Evolutionary conservation across 1,140 invertebrate genomes (phyloP), one percentile per base, ranked within the genome.

Genomic region (Caenorhabditis remanei): DNA sequence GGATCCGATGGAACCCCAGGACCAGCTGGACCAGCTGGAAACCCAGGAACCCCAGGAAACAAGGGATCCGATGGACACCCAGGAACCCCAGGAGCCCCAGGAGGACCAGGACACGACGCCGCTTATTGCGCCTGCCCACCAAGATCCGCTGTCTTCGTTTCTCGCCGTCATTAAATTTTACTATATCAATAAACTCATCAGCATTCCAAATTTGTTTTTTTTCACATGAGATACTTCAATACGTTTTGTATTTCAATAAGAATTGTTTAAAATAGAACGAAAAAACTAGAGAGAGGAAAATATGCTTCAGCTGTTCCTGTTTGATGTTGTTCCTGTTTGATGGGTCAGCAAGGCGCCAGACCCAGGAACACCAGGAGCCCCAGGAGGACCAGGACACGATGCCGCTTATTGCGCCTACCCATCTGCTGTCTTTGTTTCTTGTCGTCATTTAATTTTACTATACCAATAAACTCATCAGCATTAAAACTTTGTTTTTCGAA

Each of bases 71-170:
- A 79, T 32, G 71, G 71, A 79, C 71, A 79, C 21, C 71, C 71
- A 79, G 71, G 71, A 50, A 79, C 71, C 19, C 71, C 71, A 85
- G 58, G 50, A 55, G 41, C 84, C 43, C 19, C 43, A 7, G 71
- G 71, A 79, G 71, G 65, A 53, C 85, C 87, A 87, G 87, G 87
- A 21, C 82, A 65, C 58, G 87, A 88, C 56, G 84, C 87, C 50
- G 84, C 84, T 19, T 88, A 88, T 48, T 88, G 87, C 46, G 87
- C 87, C 58, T 88, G 87, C 67, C 87, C 87, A 48, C 87, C 87
- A 46, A 61, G 87, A 46, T 88, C 87, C 43, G 53, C 87, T 61
- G 87, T 87, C 32, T 87, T 87, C 79, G 79, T 87, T 19, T 19
- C 79, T 21, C 75, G 86, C 46, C 65, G 65, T 79, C 71, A 79